Evolutionary conservation across 2,797 vertebrate genomes (phyloP), one percentile per base, ranked within the genome.

Genomic region (Arrhamphus sclerolepis): DNA sequence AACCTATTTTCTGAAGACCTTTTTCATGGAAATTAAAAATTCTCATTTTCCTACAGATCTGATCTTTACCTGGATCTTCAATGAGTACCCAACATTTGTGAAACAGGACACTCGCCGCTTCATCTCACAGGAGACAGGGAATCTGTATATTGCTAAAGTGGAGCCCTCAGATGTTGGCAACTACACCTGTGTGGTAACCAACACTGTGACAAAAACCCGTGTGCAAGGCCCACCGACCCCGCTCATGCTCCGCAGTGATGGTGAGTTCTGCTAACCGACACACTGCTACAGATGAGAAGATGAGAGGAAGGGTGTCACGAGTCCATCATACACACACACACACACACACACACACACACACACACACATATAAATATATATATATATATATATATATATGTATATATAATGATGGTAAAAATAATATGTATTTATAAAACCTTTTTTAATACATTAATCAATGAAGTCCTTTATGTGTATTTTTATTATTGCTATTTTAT

Each of bases 171-270:
- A 99, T 16, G 97, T 91, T 39, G 98, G 98, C n/a, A 98, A 98
- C 88, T 99, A 99, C 86, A 99, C 96, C 0, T 99, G 98, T 0
- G 96, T 98, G 73, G 96, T 99, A 62, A 97, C 95, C 1, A 98
- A 96, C 83, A 94, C 91, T 0, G 93, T 98, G 62, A 99, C 97
- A 2, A 97, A 94, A 88, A 93, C 88, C 66, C 84, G 88, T 13
- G 95, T 96, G 14, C 92, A 96, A 74, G 97, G 98, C 2, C 97
- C 98, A 0, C 95, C 95, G 34, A 98, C 98, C 1, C 98, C 97
- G 0, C 93, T 98, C 2, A 93, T 97, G n/a, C 89, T 99, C 34
- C 94, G 96, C 60, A 97, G 94, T 0, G 97, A 98, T 0, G 97
- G 98, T 99, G 85, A 93, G 95, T 6, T 26, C 31, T 18, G 20